phyloP scores from a whole-genome alignment of 1,140 invertebrate species.

The Rhagoletis pomonella region DNA sequence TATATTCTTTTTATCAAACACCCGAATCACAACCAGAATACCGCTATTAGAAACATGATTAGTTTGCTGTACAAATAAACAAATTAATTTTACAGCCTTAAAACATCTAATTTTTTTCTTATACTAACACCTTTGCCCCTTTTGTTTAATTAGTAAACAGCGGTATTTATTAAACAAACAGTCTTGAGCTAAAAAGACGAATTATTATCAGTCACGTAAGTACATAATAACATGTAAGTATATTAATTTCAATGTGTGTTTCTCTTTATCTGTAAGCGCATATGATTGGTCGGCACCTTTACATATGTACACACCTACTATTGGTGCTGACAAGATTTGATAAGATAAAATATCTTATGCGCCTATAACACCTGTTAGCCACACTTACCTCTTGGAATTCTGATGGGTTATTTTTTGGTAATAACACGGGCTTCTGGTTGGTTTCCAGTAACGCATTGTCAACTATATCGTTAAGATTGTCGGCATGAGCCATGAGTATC shows the following conservation, averaged over 20 bases:
- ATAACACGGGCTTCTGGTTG: neutral
- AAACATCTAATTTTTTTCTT: too few species aligned
- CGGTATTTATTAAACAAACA: too few species aligned
- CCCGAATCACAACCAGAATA: too few species aligned
- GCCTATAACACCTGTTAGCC: neutral
- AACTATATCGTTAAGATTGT: neutral
- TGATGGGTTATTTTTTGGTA: neutral
- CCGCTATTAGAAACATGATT: too few species aligned
- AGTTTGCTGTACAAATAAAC: too few species aligned
- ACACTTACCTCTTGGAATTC: slow-evolving; percentile 47
- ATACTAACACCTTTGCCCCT: too few species aligned
- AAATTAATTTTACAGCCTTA: too few species aligned
- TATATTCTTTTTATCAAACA: too few species aligned
- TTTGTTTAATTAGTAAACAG: too few species aligned
- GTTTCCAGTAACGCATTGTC: neutral
- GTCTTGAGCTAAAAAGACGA: too few species aligned
- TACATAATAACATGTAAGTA: neutral
- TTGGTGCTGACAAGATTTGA: neutral
- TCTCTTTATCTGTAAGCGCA: neutral
- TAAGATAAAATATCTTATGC: slow-evolving; percentile 14
- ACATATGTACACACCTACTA: too few species aligned
- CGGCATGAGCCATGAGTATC: neutral
- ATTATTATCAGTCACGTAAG: too few species aligned
- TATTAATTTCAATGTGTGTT: neutral
- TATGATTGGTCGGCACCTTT: neutral